Evolutionary conservation across 2,113 vertebrate species (phyloP), one percentile per base, ranked within the genome.

Genomic region (Gobiocypris rarus): DNA sequence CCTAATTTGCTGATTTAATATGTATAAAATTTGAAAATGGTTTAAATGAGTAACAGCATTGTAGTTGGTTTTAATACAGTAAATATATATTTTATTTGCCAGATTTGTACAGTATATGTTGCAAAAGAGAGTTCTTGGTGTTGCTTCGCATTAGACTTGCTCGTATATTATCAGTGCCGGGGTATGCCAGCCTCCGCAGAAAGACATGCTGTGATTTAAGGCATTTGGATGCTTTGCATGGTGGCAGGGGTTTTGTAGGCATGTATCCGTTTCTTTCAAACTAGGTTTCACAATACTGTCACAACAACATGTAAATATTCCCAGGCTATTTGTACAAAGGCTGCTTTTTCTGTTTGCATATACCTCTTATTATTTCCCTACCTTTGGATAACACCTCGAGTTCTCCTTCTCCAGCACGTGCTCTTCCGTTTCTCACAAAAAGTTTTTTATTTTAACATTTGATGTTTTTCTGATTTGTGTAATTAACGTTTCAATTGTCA

Each of bases 221-320:
- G 7, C 74, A 11, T 77, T 84, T 38, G 59, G 26, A 75, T 52
- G 38, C 61, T 43, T 75, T n/a, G 45, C 67, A 26, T 31, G 14
- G 43, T 38, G 75, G 50, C 52, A 56, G 52, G 52, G 28, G 22
- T 59, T 59, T 77, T 77, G 34, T 43, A 77, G 54, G 19, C 65
- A 63, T 38, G 28, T 65, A 67, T 83, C 74, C 34, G 17, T 69
- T 50, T 80, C 75, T 58, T 74, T 67, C 38, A 82, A 82, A 61
- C 38, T 65, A 22, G 17, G 45, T 54, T 73, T 77, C 28, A 1
- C 52, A 71, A n/a, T 45, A 56, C 65, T 74, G 75, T 28, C 75
- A 74, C 54, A n/a, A 43, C 73, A 79, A 78, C 80, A 63, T 63
- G 28, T 82, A 70, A 83, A 78, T 82, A 43, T 67, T 61, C 28